phyloP scores from a whole-genome alignment of 2,888 invertebrate species.

The Acleris holmiana region DNA sequence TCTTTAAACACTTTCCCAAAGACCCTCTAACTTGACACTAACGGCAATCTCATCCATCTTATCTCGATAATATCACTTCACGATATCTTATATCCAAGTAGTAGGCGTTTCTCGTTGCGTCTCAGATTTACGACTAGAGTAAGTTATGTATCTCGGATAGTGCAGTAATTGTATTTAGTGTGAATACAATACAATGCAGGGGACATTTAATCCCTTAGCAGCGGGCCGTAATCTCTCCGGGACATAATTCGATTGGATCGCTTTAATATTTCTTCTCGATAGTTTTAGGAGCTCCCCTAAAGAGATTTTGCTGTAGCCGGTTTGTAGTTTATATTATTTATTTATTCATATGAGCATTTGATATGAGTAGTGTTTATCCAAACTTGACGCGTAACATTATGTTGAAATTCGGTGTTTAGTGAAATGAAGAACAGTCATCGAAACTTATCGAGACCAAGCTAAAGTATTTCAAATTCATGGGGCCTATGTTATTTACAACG shows the following conservation, averaged over 20 bases:
- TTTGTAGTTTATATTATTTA: too few relatives aligned
- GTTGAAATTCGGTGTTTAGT: too few relatives aligned
- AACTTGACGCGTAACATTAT: too few relatives aligned
- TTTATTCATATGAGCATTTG: too few relatives aligned
- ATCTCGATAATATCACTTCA: constrained; percentile 9
- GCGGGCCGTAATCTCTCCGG: constrained; percentile 2
- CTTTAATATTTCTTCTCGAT: background rate
- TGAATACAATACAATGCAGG: constrained; percentile 8
- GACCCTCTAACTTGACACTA: background rate
- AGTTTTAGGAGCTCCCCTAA: background rate
- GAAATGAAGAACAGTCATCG: too few relatives aligned
- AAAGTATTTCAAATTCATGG: too few relatives aligned
- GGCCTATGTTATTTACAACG: too few relatives aligned
- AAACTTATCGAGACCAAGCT: too few relatives aligned
- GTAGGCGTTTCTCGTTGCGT: constrained; percentile 31
- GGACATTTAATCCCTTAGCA: constrained; percentile 9
- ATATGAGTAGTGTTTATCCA: too few relatives aligned
- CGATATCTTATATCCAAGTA: constrained; percentile 2
- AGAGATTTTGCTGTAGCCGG: background rate
- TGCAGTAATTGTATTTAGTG: constrained; percentile 31
- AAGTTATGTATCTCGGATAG: constrained; percentile 17
- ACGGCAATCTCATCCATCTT: background rate
- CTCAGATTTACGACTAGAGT: constrained; percentile 30
- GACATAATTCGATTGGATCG: constrained; percentile 6
- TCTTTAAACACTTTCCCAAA: background rate